These are phyloP conservation scores for Sigmodon hispidus DNA, from an alignment of 2,113 vertebrate genomes.

Conservation along the genomic window DNA sequence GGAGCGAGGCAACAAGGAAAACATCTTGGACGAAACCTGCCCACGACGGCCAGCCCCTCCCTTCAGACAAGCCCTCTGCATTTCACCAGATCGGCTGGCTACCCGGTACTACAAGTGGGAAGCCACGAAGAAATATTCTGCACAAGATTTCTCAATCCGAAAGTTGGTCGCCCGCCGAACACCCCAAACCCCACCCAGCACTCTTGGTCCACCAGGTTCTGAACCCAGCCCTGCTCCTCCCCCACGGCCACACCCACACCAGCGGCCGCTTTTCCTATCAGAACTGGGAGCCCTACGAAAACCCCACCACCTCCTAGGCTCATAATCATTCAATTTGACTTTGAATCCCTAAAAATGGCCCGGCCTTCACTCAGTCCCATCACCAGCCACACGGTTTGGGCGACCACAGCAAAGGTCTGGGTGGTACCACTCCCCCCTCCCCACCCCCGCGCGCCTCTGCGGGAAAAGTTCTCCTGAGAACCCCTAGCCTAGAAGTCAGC, in stretches of 20 bases:
- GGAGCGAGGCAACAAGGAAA: not conserved
- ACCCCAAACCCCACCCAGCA: not conserved
- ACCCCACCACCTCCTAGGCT: not conserved
- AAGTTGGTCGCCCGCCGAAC: not conserved
- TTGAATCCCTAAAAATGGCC: not conserved
- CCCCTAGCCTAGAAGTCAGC: not conserved
- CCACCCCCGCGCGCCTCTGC: not conserved
- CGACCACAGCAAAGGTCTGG: not conserved
- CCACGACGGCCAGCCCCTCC: not conserved
- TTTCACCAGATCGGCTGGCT: not conserved
- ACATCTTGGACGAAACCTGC: not conserved
- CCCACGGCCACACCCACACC: conserved; percentile 41
- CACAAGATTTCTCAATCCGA: not conserved
- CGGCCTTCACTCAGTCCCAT: not conserved
- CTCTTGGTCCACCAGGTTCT: not conserved
- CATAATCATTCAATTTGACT: not conserved
- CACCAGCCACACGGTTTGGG: not conserved
- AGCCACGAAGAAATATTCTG: not conserved
- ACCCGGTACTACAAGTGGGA: not conserved
- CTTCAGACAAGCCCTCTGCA: not conserved
- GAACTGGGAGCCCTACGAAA: not conserved
- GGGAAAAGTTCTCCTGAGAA: not conserved
- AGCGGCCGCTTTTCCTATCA: not conserved
- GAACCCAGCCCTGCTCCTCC: not conserved
- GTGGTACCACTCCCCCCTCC: not conserved